Conservation (phyloP, 2,113 vertebrate species). For the Phaetusa simplex region DNA sequence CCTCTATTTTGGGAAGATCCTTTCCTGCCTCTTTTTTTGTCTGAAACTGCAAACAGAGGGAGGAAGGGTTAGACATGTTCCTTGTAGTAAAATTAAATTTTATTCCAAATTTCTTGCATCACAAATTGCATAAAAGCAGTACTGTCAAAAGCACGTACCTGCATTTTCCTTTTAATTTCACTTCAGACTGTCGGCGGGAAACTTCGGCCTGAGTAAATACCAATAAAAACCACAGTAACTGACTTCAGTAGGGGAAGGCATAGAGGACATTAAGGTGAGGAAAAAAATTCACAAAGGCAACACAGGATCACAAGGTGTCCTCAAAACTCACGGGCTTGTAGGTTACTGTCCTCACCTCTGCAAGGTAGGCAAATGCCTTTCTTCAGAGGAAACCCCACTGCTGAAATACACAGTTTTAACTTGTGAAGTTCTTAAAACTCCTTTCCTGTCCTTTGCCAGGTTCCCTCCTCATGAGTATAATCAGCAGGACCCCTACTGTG, state of each 20-base stretch:
- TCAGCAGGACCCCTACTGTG: not conserved
- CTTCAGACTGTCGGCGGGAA: not conserved
- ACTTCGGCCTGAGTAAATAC: not conserved
- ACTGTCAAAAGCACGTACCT: not conserved
- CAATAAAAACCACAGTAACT: not conserved
- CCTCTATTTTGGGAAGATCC: not conserved
- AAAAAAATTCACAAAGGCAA: not conserved
- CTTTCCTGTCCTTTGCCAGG: not conserved
- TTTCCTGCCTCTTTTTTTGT: not conserved
- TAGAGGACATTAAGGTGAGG: not conserved
- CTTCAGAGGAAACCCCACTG: accelerated
- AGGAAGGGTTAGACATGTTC: not conserved
- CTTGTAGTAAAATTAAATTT: not conserved
- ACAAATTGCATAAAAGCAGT: not conserved
- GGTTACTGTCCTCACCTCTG: not conserved
- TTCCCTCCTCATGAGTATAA: not conserved
- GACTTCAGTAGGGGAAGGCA: not conserved
- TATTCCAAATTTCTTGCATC: not conserved
- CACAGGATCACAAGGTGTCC: not conserved
- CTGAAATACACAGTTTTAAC: not conserved
- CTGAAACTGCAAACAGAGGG: not conserved
- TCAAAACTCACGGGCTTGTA: not conserved
- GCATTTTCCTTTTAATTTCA: not conserved
- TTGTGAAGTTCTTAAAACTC: not conserved
- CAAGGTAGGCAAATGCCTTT: not conserved